Evolutionary conservation across 1,140 invertebrate genomes (phyloP).

Genomic region (Brachionus rubens): DNA sequence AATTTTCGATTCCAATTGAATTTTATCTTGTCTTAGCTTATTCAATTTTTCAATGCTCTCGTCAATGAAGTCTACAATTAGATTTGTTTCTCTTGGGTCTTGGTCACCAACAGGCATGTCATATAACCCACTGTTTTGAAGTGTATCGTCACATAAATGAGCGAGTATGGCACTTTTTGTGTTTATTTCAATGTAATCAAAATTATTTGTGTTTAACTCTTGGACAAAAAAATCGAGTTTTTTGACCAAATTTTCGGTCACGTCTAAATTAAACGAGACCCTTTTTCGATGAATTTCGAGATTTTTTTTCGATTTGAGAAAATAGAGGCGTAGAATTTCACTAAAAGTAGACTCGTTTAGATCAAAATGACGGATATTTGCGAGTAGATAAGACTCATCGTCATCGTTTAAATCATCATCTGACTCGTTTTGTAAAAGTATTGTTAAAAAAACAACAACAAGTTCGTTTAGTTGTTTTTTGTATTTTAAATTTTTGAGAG

Average conservation of each 20-base stretch:
- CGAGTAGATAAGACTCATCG: background rate
- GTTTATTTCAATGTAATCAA: constrained; percentile 62
- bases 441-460: constrained; percentile 8
- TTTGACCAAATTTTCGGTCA: background rate
- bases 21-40: constrained; percentile 12
- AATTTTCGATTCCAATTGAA: background rate
- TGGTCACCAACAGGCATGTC: no score
- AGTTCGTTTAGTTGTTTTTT: constrained; percentile 21
- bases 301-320: constrained; percentile 8
- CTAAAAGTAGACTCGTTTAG: constrained; percentile 34
- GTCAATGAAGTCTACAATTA: background rate
- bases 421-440: background rate
- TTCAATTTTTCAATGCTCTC: background rate
- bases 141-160: constrained; percentile 84
- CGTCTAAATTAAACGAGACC: background rate
- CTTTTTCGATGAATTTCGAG: background rate
- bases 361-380: background rate
- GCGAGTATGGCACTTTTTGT: constrained; percentile 79
- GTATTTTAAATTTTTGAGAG: background rate
- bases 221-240: background rate
- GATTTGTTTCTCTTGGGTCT: background rate
- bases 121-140: background rate
- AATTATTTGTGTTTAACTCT: background rate
- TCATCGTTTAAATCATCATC: background rate
- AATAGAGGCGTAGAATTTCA: constrained; percentile 32